phyloP scores from a whole-genome alignment of 2,888 invertebrate species.

The Papilio demoleus region DNA sequence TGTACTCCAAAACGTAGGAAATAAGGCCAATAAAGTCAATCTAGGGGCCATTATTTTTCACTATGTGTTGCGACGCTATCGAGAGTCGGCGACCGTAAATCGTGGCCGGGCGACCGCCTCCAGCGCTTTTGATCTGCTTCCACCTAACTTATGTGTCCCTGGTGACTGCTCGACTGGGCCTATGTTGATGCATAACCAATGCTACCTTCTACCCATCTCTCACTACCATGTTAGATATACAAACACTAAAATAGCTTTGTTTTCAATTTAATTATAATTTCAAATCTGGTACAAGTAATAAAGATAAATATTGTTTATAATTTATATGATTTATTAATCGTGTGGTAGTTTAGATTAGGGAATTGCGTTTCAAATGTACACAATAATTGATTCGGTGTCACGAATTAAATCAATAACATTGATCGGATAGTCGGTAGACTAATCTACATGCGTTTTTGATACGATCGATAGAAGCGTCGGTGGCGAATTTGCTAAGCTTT shows the following conservation, averaged over 20 bases:
- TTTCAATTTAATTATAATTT: slow-evolving; percentile 35
- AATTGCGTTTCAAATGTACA: slow-evolving; percentile 18
- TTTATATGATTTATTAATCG: slow-evolving; percentile 25
- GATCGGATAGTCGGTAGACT: not conserved
- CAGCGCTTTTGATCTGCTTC: slow-evolving; percentile 71
- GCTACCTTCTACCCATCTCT: slow-evolving; percentile 26
- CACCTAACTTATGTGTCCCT: slow-evolving; percentile 78
- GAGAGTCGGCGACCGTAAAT: slow-evolving; percentile 59
- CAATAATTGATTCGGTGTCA: slow-evolving; percentile 19
- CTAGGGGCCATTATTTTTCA: slow-evolving; percentile 69
- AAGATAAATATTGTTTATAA: slow-evolving; percentile 36
- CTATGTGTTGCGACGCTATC: slow-evolving; percentile 59
- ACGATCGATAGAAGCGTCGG: too few species aligned
- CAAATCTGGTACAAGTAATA: slow-evolving; percentile 34
- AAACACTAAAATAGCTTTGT: slow-evolving; percentile 5
- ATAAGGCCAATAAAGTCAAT: slow-evolving; percentile 57
- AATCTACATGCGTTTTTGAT: not conserved
- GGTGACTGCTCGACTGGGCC: slow-evolving; percentile 54
- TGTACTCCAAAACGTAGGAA: slow-evolving; percentile 42
- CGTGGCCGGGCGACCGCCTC: slow-evolving; percentile 62
- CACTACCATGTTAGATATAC: slow-evolving; percentile 2
- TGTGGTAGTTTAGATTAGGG: slow-evolving; percentile 12
- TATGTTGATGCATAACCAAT: slow-evolving; percentile 49
- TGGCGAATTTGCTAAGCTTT: too few species aligned
- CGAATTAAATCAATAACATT: not conserved